Evolutionary conservation across 92 coral and sea anemone genomes (phyloP), one percentile per base, ranked within the genome.

Genomic region (Ricordea florida): DNA sequence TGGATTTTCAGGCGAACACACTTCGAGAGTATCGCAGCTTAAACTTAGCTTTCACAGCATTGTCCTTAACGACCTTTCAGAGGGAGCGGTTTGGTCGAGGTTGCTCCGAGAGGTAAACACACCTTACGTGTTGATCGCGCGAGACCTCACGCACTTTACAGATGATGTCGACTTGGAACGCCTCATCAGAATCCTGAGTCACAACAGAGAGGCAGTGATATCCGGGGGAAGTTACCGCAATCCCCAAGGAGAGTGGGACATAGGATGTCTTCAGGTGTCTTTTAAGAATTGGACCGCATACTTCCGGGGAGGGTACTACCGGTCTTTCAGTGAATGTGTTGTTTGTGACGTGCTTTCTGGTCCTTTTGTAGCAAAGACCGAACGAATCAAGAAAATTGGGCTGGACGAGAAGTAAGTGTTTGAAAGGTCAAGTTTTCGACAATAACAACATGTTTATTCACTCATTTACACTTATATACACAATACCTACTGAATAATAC

Each of bases 331-430:
- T 10, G 99, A 96, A 45, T 96, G 99, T 24, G 69, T 86, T 11
- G 93, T 86, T 16, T 96, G 99, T 64, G 99, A 96, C 37, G 82
- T 66, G 18, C 45, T 80, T 6, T 83, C 89, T n/a, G 99, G 99
- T 9, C 97, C 99, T 9, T 96, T 96, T 89, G 37, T 88, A 29
- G 99, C 93, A 0, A 86, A 86, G 41, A 96, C 99, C 6, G 64
- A 89, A 31, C 85, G 52, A 31, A 70, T 96, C 29, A 69, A 79
- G 76, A 32, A 35, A 35, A 35, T 35, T 5, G 41, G 41, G 11
- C 5, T 35, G 5, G 41, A 35, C 11, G 41, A 35, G 11, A 35
- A 35, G 41, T 35, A 35, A 35, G 41, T 35, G 41, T 35, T 35
- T 8, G n/a, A n/a, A n/a, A n/a, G n/a, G n/a, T n/a, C n/a, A n/a